Evolutionary conservation across 2,888 invertebrate genomes (phyloP), one percentile per base, ranked within the genome.

Genomic region (Drosophila siamana): DNA sequence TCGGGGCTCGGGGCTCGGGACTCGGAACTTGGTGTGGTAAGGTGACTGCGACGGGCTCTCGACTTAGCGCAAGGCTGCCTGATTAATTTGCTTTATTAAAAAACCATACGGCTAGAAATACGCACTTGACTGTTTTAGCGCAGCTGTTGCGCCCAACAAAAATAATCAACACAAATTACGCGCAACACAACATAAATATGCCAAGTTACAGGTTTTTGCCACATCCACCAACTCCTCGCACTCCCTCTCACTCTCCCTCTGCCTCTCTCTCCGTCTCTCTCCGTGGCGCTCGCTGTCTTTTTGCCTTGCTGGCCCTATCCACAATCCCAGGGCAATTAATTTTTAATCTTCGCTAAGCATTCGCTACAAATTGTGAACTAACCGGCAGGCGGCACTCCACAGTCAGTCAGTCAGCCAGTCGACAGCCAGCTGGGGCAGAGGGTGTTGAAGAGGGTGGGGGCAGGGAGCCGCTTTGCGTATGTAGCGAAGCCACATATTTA

Each of bases 1-100:
- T 30, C n/a, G n/a, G n/a, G n/a, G n/a, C n/a, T n/a, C n/a, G n/a
- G n/a, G n/a, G n/a, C n/a, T n/a, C n/a, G n/a, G n/a, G n/a, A n/a
- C n/a, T n/a, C n/a, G n/a, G n/a, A n/a, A n/a, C n/a, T n/a, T n/a
- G n/a, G n/a, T 36, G 43, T 51, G 62, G 67, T 56, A 66, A 75
- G 71, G 55, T 63, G 68, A 51, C 62, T 63, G 41, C 33, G 4
- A 44, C 24, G 4, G 22, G 43, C 30, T 7, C 46, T 52, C 52
- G 36, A 61, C 63, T 59, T 56, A 43, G 47, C 56, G 22, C 13
- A 19, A 48, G 26, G 16, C 40, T 48, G 40, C 24, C 72, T 86
- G 81, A 83, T 83, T 83, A 83, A 83, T 86, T 81, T 69, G 79
- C 84, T 68, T 77, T 81, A 83, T 83, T 86, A 86, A 83, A 86